phyloP scores from a whole-genome alignment of 2,888 invertebrate genomes.

The Argyresthia goedartella region DNA sequence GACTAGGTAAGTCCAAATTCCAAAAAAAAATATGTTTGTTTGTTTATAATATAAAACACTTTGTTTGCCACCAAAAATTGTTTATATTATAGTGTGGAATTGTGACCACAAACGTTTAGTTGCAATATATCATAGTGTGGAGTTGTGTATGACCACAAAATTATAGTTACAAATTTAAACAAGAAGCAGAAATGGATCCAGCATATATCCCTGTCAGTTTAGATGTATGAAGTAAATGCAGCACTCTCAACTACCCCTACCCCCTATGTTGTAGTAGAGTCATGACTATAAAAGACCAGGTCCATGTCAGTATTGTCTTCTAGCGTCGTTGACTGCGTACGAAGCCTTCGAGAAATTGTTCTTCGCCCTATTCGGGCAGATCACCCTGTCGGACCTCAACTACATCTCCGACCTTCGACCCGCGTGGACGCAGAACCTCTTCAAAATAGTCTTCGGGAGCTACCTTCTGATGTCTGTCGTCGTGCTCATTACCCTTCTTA shows the following conservation, averaged over 20 bases:
- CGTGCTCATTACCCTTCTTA: constrained; percentile 98
- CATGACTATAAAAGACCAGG: constrained; percentile 31
- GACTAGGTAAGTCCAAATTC: too few species aligned
- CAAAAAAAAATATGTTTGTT: too few species aligned
- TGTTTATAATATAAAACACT: too few species aligned
- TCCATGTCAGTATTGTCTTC: constrained; percentile 63
- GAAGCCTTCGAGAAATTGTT: constrained; percentile 97
- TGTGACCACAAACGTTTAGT: too few species aligned
- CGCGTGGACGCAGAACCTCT: constrained; percentile 86
- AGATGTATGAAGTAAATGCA: neutral
- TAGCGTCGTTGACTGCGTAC: constrained; percentile 89
- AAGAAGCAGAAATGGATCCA: too few species aligned
- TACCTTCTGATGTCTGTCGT: constrained; percentile 98
- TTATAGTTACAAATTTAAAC: too few species aligned
- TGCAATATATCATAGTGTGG: too few species aligned
- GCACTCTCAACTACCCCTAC: constrained; percentile 47
- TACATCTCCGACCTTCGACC: constrained; percentile 79
- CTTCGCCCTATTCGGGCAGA: constrained; percentile 98
- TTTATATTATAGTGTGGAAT: too few species aligned
- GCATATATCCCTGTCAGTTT: neutral
- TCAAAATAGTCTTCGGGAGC: constrained; percentile 94
- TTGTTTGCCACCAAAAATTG: too few species aligned
- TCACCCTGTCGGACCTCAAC: constrained; percentile 86
- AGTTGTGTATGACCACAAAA: too few species aligned
- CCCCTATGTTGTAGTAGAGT: constrained; percentile 20